phyloP scores from a whole-genome alignment of 2,113 vertebrate genomes.

The Leucopternis melanops region DNA sequence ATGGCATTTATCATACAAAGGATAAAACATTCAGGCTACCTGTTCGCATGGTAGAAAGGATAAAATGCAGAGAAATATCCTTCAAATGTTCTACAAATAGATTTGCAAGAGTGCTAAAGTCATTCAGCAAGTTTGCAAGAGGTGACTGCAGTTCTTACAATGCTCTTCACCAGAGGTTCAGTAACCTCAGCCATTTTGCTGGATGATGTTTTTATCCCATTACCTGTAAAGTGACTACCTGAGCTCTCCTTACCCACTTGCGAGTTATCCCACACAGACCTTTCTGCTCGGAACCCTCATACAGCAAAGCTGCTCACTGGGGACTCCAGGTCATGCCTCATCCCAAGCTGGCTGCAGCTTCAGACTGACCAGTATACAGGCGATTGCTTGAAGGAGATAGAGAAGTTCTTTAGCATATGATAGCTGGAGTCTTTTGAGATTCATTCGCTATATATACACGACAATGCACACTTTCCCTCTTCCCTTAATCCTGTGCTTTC shows the following conservation, averaged over 20 bases:
- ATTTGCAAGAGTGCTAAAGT: neutral
- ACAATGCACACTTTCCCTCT: neutral
- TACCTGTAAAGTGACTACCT: neutral
- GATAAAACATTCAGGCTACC: neutral
- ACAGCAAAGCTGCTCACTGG: neutral
- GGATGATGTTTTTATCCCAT: neutral
- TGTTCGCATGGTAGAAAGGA: neutral
- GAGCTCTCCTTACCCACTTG: neutral
- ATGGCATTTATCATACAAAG: neutral
- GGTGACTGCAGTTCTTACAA: neutral
- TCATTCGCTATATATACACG: neutral
- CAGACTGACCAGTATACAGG: neutral
- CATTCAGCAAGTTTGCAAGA: neutral
- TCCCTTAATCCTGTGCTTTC: neutral
- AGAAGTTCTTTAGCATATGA: neutral
- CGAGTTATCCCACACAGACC: neutral
- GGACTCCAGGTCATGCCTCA: neutral
- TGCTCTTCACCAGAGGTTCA: neutral
- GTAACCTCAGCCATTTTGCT: neutral
- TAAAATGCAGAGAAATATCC: neutral
- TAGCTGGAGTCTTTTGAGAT: neutral
- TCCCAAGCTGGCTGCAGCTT: neutral
- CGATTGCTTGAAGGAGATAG: neutral
- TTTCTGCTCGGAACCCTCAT: neutral
- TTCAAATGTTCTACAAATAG: neutral